Base-by-base conservation (phyloP, 2,797 vertebrate species). In the Clarias fuscus region DNA sequence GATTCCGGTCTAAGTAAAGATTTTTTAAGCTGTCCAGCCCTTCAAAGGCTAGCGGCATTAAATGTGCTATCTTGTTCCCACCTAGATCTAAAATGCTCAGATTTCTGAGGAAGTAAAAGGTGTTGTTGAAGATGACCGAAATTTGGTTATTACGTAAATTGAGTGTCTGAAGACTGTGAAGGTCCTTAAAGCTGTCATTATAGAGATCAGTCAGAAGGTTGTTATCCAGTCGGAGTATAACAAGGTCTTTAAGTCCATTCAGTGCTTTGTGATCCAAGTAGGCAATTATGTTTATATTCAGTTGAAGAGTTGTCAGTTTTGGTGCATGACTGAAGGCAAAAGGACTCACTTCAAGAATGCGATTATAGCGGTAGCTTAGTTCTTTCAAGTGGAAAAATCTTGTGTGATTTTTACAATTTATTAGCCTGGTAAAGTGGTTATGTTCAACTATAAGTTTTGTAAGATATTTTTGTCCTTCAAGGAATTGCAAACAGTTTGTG, bases 111-210 rank as follows among this genome's bases (percentile, higher is more conserved):
- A 20, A 88, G 0, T 2, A 0, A 89, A 98, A 98, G 10, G 93
- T 93, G 0, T 84, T 5, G 0, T 90, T 81, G 58, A 97, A 97
- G 89, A 97, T 96, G 17, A 96, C 95, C 0, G 93, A 82, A 85
- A 98, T 94, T 0, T 92, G 96, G 88, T 98, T 98, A 88, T 97
- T 95, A 65, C 95, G 93, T 30, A 98, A 90, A 83, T 95, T 96
- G 30, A 98, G 96, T 5, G 13, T 93, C 88, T 89, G 27, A 73
- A 98, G 92, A 1, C 84, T 94, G 18, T 27, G 0, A 82, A 96
- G 92, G 64, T 95, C 92, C 22, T 88, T 20, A 92, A 98, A 98
- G 85, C 90, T 95, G 11, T 86, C 83, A 0, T 11, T 0, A 59
- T 92, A 95, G 82, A 97, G 90, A 88, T 97, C 94, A 0, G 95